Percentiles rank a stretch among this genome's conserved stretches.
Conservation (phyloP, 1,140 invertebrate species). For the Micrasema minimum region DNA sequence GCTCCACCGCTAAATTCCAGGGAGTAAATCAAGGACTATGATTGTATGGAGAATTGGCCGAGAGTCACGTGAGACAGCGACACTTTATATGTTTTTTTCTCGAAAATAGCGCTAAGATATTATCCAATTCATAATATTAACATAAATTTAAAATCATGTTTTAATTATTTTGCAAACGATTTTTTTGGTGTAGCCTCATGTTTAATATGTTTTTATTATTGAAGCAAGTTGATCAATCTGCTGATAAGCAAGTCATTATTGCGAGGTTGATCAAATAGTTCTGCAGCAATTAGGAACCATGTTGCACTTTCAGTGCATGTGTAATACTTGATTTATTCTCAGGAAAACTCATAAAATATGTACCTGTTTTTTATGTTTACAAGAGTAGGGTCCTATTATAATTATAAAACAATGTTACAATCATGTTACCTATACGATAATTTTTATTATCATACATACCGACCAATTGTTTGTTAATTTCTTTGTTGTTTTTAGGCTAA, state of each 20-base stretch:
- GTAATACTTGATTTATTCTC: constrained; percentile 28
- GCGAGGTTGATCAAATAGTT: neutral
- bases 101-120: neutral
- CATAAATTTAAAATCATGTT: too few relatives aligned
- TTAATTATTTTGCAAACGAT: neutral
- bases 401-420: too few relatives aligned
- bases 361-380: too few relatives aligned
- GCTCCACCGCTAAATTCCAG: too few relatives aligned
- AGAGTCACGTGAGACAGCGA: neutral
- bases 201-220: neutral
- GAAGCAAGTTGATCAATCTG: constrained; percentile 2
- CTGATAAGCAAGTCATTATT: neutral
- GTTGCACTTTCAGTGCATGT: constrained; percentile 1
- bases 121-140: neutral
- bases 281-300: constrained; percentile 1
- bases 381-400: too few relatives aligned
- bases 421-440: too few relatives aligned
- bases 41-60: too few relatives aligned
- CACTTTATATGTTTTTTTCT: neutral
- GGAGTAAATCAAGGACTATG: too few relatives aligned
- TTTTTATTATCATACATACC: too few relatives aligned
- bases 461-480: too few relatives aligned
- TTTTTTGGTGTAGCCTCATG: neutral
- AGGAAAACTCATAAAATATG: too few relatives aligned
- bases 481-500: too few relatives aligned